phyloP scores from a whole-genome alignment of 2,797 vertebrate genomes.

The Peromyscus nudipes region DNA sequence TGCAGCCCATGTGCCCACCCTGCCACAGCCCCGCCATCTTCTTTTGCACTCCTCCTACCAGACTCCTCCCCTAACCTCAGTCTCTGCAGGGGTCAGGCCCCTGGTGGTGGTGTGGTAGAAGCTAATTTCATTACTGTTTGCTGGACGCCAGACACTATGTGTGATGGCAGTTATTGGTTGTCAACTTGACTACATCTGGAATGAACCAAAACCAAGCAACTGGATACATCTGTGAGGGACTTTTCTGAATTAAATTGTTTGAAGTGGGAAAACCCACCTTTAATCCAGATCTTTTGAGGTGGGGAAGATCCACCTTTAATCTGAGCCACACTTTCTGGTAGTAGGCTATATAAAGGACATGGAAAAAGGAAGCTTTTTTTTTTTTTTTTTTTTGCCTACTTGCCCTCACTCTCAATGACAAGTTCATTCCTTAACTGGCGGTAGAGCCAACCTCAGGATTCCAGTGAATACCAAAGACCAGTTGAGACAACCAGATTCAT shows the following conservation, averaged over 20 bases:
- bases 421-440: neutral
- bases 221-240: neutral
- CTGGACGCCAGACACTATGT: neutral
- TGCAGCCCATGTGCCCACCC: neutral
- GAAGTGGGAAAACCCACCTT: neutral
- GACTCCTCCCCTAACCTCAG: neutral
- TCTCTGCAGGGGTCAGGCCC: neutral
- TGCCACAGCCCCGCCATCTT: neutral
- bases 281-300: neutral
- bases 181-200: neutral
- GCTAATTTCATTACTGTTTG: slow-evolving; percentile 26
- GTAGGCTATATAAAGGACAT: neutral
- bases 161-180: neutral
- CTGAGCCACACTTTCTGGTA: neutral
- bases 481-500: neutral
- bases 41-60: neutral
- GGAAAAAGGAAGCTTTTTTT: neutral
- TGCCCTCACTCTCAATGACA: neutral
- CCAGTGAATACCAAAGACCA: neutral
- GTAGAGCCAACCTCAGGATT: neutral
- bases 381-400: neutral
- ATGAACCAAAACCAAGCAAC: neutral
- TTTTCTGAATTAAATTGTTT: neutral
- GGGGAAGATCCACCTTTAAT: neutral
- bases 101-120: neutral